Conservation (phyloP, 2,113 vertebrate genomes). For the Xiphophorus hellerii region DNA sequence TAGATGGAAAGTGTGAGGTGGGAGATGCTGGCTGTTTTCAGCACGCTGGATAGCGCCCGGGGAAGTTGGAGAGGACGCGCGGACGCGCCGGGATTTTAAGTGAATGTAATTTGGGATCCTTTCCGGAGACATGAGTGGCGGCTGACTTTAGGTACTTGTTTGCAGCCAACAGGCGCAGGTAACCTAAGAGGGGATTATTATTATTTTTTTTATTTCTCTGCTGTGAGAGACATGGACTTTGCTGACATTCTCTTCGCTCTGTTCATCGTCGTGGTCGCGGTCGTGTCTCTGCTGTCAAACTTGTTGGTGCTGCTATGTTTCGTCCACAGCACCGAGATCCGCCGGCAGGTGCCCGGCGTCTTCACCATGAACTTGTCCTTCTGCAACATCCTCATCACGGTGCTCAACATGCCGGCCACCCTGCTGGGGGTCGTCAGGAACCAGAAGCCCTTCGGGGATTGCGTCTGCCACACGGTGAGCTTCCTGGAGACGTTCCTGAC, state of each 20-base stretch:
- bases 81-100: constrained; percentile 37
- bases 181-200: constrained; percentile 20
- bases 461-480: constrained; percentile 81
- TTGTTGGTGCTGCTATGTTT: constrained; percentile 88
- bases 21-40: constrained; percentile 68
- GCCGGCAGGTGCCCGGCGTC: constrained; percentile 84
- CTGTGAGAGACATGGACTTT: constrained; percentile 86
- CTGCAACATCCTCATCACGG: constrained; percentile 86
- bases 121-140: constrained; percentile 22
- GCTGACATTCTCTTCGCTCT: constrained; percentile 81
- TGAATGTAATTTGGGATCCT: constrained; percentile 1
- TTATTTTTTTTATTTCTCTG: constrained; percentile 35
- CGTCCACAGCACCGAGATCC: constrained; percentile 84
- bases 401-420: constrained; percentile 86
- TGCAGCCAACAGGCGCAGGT: constrained; percentile 40
- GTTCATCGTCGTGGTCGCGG: constrained; percentile 84
- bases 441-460: constrained; percentile 83
- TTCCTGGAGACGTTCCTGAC: constrained; percentile 87
- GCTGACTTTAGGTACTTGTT: constrained; percentile 31
- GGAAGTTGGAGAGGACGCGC: constrained; percentile 50
- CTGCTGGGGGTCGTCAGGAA: constrained; percentile 79
- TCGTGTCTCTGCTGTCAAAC: constrained; percentile 84
- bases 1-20: constrained; percentile 9
- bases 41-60: constrained; percentile 85
- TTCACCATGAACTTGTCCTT: constrained; percentile 87